Evolutionary conservation across 2,797 vertebrate species (phyloP), one percentile per base, ranked within the genome.

Genomic region (Sebastes iracundus): DNA sequence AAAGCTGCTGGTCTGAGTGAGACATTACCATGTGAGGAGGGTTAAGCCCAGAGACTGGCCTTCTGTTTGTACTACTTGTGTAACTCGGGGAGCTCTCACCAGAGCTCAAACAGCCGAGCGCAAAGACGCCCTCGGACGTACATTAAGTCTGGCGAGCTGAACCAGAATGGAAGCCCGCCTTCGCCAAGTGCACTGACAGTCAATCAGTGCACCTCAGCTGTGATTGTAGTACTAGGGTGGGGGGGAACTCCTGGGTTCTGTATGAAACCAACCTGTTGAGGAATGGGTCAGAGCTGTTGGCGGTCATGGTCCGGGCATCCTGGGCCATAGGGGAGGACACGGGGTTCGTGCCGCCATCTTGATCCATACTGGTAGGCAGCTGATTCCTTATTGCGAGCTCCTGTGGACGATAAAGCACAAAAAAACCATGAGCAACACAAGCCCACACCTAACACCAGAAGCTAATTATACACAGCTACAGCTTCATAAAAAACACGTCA

Each of bases 281-380:
- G 96, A 99, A 99, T 64, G 99, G 99, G 94, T 99, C 99, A 4
- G 98, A 98, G 93, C 99, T 99, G 96, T 98, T 99, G 94, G 97
- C 97, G 27, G 98, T 99, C 98, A 99, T 99, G 88, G 98, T 99
- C 90, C 99, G 96, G 87, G 97, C 95, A 61, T 99, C 98, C 92
- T 99, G 98, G 91, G 97, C 96, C 96, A 99, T 97, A 11, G 98
- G 97, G 76, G 99, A 99, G 61, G 98, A 98, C 68, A 99, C 97
- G 0, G 97, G 96, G 93, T 98, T 99, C 30, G 96, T 96, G 77
- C 96, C 94, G 42, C 97, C 96, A 10, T 99, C 99, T 93, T 98
- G 98, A 88, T 99, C 99, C 97, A 99, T 98, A 74, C 93, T 96
- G 75, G 96, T 96, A 18, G 99, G 98, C 82, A 99, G 94, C 93